Percentiles rank a stretch among this genome's conserved stretches.
phyloP scores from a whole-genome alignment of 2,888 invertebrate genomes.

The Polyommatus iphigenia region DNA sequence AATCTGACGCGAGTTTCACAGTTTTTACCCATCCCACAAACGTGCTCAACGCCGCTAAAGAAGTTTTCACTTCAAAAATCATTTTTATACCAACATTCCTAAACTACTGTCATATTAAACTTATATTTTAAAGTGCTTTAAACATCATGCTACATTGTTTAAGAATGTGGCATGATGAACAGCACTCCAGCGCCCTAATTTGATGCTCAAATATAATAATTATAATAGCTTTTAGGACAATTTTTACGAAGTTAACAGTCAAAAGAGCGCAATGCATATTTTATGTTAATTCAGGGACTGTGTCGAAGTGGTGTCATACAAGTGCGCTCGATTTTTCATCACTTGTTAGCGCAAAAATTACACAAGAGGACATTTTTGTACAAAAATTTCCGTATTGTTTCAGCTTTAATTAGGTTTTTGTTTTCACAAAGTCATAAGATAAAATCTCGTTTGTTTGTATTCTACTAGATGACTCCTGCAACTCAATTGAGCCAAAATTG shows the following conservation, averaged over 20 bases:
- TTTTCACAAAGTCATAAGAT: not conserved
- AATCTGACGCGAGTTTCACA: too few species aligned
- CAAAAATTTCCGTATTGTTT: constrained; percentile 4
- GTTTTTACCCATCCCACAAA: too few species aligned
- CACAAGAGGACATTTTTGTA: not conserved
- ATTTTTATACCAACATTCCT: too few species aligned
- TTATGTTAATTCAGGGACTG: constrained; percentile 10
- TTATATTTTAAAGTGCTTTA: not conserved
- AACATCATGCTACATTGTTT: not conserved
- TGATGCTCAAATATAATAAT: not conserved
- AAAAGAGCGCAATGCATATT: constrained; percentile 17
- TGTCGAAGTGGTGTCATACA: constrained; percentile 21
- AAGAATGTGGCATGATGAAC: not conserved
- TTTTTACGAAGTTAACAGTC: constrained; percentile 5
- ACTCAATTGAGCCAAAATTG: too few species aligned
- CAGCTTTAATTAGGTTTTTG: not conserved
- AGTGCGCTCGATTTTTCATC: constrained; percentile 10
- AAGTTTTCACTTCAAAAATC: too few species aligned
- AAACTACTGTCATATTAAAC: too few species aligned
- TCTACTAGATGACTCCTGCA: too few species aligned
- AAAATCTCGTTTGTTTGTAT: not conserved
- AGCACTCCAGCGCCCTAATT: not conserved
- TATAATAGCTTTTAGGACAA: constrained; percentile 5
- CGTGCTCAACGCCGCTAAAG: too few species aligned
- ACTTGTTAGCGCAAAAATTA: constrained; percentile 10